Evolutionary conservation across 2,888 invertebrate species (phyloP), one percentile per base, ranked within the genome.

Genomic region (Cryptocheilus praepositus): DNA sequence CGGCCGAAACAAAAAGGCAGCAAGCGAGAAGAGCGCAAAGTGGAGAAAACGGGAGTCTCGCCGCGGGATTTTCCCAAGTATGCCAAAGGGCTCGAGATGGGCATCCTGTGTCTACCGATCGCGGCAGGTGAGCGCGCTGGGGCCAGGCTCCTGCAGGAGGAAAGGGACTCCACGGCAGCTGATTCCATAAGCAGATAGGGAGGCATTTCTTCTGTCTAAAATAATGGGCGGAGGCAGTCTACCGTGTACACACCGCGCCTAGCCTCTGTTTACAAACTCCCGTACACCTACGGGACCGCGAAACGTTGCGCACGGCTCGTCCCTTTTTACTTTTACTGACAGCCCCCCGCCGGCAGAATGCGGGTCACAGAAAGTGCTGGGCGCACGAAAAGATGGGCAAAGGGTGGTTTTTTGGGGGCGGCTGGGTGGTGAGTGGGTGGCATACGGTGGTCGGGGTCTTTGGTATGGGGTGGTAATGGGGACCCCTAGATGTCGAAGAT

Each of bases 141-240:
- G 70, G n/a, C 45, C 19, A 58, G 67, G 71, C 72, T 64, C 76
- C 65, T 66, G 59, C 74, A 73, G 68, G 70, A 65, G 66, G 69
- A 70, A 74, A 64, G 65, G 66, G 58, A 58, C 54, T 54, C 43
- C 58, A 22, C 71, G 77, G 85, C 87, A 87, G 87, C 87, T 88
- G 87, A 87, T 88, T 88, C 86, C 81, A 85, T 86, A 87, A 84
- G 79, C 80, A 84, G 85, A 87, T 85, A 86, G 82, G 76, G 74
- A 80, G 80, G 80, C 78, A 82, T 81, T 83, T 80, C 18, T 72
- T 79, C 70, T 75, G 78, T 83, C 81, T 84, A 84, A 87, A 87
- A 86, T 86, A 87, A 87, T 86, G 83, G 77, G 71, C 76, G 71
- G 71, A 77, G 72, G 71, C 78, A 76, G 72, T 77, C 81, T 77